Conservation (phyloP, 2,888 invertebrate species). For the Latrodectus elegans region DNA sequence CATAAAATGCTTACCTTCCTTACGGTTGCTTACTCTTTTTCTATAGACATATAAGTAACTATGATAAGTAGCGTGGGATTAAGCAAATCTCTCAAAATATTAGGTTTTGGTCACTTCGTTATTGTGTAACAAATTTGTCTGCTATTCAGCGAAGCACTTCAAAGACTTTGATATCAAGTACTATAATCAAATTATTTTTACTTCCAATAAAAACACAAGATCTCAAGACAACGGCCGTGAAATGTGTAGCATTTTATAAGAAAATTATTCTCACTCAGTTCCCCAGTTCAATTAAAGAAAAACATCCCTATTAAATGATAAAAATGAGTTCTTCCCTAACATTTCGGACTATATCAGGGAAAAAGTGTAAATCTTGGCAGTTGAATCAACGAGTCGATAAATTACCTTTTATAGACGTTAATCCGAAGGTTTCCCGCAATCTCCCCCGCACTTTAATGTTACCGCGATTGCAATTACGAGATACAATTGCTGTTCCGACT, state of each 20-base stretch:
- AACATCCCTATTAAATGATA: neutral
- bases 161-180: neutral
- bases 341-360: neutral
- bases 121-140: no score
- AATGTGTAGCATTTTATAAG: neutral
- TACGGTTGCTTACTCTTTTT: no score
- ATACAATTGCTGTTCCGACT: slow-evolving; percentile 55
- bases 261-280: neutral
- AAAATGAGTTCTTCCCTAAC: neutral
- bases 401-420: slow-evolving; percentile 53
- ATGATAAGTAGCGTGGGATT: no score
- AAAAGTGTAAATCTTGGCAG: slow-evolving; percentile 22
- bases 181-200: neutral
- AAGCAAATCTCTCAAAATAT: no score
- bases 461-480: slow-evolving; percentile 58
- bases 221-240: neutral
- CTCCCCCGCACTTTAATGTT: slow-evolving; percentile 37
- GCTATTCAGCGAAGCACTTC: neutral
- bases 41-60: no score
- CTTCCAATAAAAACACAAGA: neutral
- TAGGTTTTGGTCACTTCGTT: no score
- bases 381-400: slow-evolving; percentile 41
- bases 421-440: slow-evolving; percentile 45
- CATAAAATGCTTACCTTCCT: no score
- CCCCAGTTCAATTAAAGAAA: neutral